phyloP scores from a whole-genome alignment of 1,140 invertebrate species.

The Cydia pomonella region DNA sequence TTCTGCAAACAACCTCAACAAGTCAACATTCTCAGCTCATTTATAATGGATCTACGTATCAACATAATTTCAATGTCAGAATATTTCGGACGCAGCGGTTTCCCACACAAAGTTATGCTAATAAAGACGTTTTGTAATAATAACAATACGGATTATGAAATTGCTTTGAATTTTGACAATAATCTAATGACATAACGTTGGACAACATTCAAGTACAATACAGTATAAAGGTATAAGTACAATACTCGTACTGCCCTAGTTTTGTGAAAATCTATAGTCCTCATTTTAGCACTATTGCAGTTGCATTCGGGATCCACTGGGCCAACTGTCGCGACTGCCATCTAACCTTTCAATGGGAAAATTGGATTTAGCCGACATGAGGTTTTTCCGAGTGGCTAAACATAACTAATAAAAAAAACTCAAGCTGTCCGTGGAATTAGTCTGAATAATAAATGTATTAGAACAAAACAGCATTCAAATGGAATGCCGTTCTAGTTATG shows the following conservation, averaged over 20 bases:
- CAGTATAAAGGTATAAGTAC: too few species aligned
- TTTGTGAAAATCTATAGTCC: not conserved
- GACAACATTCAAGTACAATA: not conserved
- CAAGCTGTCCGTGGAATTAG: not conserved
- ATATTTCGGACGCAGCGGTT: slow-evolving; percentile 24
- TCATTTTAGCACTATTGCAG: too few species aligned
- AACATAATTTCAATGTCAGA: slow-evolving; percentile 25
- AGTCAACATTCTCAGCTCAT: slow-evolving; percentile 25
- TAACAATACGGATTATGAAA: slow-evolving; percentile 22
- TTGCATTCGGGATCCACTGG: too few species aligned
- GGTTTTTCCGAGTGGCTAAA: too few species aligned
- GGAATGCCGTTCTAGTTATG: slow-evolving; percentile 23
- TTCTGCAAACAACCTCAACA: slow-evolving; percentile 20
- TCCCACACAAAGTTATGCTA: slow-evolving; percentile 29
- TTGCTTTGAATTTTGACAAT: slow-evolving; percentile 11
- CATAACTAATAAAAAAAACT: not conserved
- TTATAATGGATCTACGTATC: not conserved
- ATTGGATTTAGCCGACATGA: too few species aligned
- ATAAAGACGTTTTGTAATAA: slow-evolving; percentile 24
- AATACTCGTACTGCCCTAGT: not conserved
- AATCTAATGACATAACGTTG: slow-evolving; percentile 15
- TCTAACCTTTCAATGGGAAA: not conserved
- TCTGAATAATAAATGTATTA: not conserved
- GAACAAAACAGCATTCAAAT: not conserved
- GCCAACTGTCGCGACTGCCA: not conserved